phyloP scores from a whole-genome alignment of 2,888 invertebrate species.

The Aricia artaxerxes region DNA sequence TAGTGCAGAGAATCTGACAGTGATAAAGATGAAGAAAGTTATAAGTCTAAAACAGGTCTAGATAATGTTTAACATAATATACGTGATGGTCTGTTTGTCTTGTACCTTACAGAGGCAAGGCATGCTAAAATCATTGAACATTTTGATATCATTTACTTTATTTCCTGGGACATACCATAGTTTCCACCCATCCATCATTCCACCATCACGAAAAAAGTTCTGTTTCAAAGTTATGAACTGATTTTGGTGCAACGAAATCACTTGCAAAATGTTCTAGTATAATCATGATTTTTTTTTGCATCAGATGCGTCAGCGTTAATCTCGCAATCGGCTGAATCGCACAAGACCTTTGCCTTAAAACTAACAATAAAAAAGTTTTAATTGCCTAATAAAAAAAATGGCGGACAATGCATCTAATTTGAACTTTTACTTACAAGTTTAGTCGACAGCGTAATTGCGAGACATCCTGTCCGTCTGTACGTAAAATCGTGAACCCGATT shows the following conservation, averaged over 20 bases:
- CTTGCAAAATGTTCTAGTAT: too few species aligned
- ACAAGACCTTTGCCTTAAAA: slow-evolving; percentile 4
- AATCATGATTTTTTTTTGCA: too few species aligned
- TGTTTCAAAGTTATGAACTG: too few species aligned
- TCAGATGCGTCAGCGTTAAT: neutral
- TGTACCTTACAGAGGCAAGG: too few species aligned
- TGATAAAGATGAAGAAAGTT: neutral
- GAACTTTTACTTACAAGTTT: slow-evolving; percentile 55
- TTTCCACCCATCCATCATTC: too few species aligned
- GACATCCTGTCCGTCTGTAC: slow-evolving; percentile 62
- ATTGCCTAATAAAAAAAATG: slow-evolving; percentile 35
- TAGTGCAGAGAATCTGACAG: too few species aligned
- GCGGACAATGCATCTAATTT: slow-evolving; percentile 50
- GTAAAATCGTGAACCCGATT: slow-evolving; percentile 48
- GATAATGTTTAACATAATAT: neutral
- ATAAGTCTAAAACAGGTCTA: neutral
- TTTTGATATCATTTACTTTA: too few species aligned
- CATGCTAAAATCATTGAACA: too few species aligned
- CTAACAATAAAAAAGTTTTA: slow-evolving; percentile 23
- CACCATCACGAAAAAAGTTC: too few species aligned
- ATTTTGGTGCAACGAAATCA: too few species aligned
- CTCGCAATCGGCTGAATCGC: neutral
- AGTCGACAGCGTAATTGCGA: slow-evolving; percentile 68
- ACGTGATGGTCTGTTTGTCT: too few species aligned
- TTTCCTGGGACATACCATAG: too few species aligned